These are phyloP conservation scores for Taenaris catops DNA, from an alignment of 2,888 invertebrate species.

Conservation along the genomic window DNA sequence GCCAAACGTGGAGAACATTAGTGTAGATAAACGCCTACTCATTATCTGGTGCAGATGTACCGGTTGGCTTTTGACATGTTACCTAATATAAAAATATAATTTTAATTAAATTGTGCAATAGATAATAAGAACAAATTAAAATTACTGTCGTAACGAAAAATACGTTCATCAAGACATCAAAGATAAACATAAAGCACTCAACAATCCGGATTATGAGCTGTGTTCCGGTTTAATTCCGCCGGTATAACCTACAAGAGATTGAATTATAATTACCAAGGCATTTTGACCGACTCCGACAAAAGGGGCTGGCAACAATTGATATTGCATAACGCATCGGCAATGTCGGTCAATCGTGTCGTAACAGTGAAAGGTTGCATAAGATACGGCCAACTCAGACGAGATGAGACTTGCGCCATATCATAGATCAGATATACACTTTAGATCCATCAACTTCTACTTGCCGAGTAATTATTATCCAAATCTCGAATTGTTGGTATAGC, in stretches of 20 bases:
- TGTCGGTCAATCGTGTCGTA: slow-evolving; percentile 71
- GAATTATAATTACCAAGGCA: slow-evolving; percentile 21
- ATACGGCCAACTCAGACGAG: slow-evolving; percentile 57
- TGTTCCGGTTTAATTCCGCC: slow-evolving; percentile 13
- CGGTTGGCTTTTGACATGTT: too few relatives aligned
- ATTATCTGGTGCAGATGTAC: too few relatives aligned
- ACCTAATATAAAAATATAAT: too few relatives aligned
- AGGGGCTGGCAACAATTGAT: slow-evolving; percentile 26
- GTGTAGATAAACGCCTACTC: too few relatives aligned
- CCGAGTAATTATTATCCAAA: too few relatives aligned
- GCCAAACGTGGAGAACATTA: too few relatives aligned
- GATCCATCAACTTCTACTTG: slow-evolving; percentile 5
- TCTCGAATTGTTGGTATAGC: too few relatives aligned
- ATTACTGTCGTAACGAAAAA: too few relatives aligned
- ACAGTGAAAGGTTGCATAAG: slow-evolving; percentile 74
- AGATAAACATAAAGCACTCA: too few relatives aligned
- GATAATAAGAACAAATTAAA: too few relatives aligned
- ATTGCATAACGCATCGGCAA: slow-evolving; percentile 54
- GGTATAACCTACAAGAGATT: slow-evolving; percentile 12
- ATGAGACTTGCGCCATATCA: slow-evolving; percentile 60
- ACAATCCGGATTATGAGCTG: slow-evolving; percentile 7
- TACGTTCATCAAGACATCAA: too few relatives aligned
- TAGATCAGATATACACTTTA: slow-evolving; percentile 28
- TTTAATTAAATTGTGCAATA: too few relatives aligned
- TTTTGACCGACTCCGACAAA: slow-evolving; percentile 20